These are phyloP conservation scores for Lipophrys pholis DNA, from an alignment of 2,113 vertebrate species.

Conservation along the genomic window DNA sequence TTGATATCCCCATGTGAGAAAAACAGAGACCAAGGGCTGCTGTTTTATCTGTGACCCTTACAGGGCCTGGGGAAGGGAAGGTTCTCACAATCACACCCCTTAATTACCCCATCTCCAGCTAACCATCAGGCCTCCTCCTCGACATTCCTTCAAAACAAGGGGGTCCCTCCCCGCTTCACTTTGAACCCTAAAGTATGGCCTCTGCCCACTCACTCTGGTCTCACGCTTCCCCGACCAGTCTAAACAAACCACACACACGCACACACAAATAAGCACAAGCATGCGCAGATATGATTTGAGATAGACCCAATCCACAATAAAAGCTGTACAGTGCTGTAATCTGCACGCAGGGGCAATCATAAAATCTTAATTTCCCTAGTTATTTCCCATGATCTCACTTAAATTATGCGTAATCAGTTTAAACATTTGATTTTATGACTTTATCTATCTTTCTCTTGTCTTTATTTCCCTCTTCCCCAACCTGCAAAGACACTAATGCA, in stretches of 20 bases:
- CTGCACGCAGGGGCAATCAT: constrained; percentile 5
- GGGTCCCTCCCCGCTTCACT: constrained; percentile 76
- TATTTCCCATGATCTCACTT: constrained; percentile 10
- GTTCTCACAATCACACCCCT: constrained; percentile 83
- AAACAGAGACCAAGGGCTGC: constrained; percentile 55
- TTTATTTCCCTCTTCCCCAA: no score
- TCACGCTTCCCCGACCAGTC: constrained; percentile 80
- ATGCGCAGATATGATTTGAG: constrained; percentile 63
- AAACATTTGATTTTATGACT: no score
- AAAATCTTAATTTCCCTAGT: constrained; percentile 13
- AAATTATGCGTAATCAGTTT: background rate
- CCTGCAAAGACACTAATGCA: no score
- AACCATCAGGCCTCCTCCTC: constrained; percentile 78
- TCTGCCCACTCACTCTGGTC: constrained; percentile 81
- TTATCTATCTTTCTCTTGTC: no score
- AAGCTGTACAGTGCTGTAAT: constrained; percentile 14
- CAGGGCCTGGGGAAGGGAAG: constrained; percentile 74
- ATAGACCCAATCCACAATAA: constrained; percentile 37
- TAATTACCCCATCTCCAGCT: constrained; percentile 83
- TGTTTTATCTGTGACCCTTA: constrained; percentile 80
- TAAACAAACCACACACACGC: constrained; percentile 78
- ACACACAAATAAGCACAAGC: constrained; percentile 47
- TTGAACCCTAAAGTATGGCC: constrained; percentile 81
- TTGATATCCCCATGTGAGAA: constrained; percentile 56
- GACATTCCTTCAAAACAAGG: constrained; percentile 78